Conservation (phyloP, 2,797 vertebrate species). For the Anas georgica region DNA sequence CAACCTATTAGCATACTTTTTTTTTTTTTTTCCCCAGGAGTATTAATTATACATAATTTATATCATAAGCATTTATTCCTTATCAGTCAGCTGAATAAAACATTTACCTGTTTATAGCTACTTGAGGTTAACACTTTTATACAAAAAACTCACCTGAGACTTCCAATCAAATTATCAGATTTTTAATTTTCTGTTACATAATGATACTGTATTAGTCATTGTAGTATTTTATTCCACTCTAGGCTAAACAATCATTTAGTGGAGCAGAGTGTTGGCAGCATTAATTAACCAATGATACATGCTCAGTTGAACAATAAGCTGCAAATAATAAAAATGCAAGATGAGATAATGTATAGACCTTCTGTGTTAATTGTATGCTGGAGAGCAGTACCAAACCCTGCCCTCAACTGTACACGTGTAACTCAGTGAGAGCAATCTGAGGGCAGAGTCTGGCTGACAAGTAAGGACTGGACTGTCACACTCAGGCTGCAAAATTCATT, state of each 20-base stretch:
- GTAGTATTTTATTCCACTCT: slow-evolving; percentile 72
- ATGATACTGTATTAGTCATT: slow-evolving; percentile 72
- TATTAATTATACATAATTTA: slow-evolving; percentile 87
- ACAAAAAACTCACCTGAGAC: slow-evolving; percentile 83
- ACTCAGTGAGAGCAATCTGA: neutral
- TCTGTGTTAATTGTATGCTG: slow-evolving; percentile 27
- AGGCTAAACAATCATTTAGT: slow-evolving; percentile 76
- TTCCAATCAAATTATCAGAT: slow-evolving; percentile 82
- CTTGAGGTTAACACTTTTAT: slow-evolving; percentile 82
- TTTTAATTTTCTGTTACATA: slow-evolving; percentile 82
- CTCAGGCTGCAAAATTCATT: neutral
- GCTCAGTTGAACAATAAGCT: slow-evolving; percentile 72
- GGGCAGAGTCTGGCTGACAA: neutral
- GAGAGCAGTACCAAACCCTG: neutral
- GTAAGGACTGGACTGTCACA: neutral
- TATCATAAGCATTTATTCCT: slow-evolving; percentile 83
- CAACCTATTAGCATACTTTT: slow-evolving; percentile 83
- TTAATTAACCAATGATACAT: slow-evolving; percentile 77
- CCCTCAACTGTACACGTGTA: neutral
- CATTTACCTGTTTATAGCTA: slow-evolving; percentile 84
- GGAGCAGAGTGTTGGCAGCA: slow-evolving; percentile 59
- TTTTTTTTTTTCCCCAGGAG: slow-evolving; percentile 80
- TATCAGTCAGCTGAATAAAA: slow-evolving; percentile 84
- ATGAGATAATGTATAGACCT: slow-evolving; percentile 44
- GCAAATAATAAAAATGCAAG: slow-evolving; percentile 53